A percentile compares a stretch with the other conserved stretches of the same genome.
These are phyloP conservation scores for Leucopsar rothschildi DNA, from an alignment of 2,113 vertebrate species.

Conservation along the genomic window DNA sequence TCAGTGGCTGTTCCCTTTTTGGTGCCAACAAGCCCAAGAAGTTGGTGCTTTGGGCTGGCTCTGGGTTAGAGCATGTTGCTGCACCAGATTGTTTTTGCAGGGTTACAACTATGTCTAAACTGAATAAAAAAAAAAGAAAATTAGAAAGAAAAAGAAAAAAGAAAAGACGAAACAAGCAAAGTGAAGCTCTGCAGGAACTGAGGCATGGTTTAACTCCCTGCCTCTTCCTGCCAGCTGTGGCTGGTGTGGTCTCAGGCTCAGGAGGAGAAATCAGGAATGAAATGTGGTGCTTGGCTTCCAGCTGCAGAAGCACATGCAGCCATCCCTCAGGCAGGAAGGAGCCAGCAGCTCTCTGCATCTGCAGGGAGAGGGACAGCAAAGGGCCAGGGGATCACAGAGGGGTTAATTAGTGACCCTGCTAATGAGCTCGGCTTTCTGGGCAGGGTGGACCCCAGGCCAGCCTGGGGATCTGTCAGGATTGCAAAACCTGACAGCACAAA, in stretches of 20 bases:
- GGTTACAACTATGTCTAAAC: neutral
- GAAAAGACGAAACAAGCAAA: neutral
- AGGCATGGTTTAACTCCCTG: neutral
- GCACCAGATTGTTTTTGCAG: neutral
- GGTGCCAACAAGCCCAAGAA: neutral
- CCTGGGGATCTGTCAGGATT: neutral
- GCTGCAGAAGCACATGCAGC: neutral
- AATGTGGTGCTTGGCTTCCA: neutral
- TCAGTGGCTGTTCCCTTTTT: neutral
- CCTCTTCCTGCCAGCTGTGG: neutral
- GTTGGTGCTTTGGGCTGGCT: neutral
- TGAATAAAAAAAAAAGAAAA: neutral
- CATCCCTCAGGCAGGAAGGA: neutral
- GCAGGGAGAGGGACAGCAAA: neutral
- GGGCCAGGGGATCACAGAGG: fast-evolving
- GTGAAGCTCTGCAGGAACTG: neutral
- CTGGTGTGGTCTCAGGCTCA: neutral
- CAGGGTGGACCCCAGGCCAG: neutral
- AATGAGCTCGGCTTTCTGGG: neutral
- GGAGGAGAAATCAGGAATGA: neutral
- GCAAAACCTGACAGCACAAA: neutral
- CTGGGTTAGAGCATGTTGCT: neutral
- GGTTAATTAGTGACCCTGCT: neutral
- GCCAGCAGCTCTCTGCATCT: neutral
- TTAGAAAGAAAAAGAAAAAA: neutral